Conservation (phyloP, 2,113 vertebrate genomes). For the Crotophaga sulcirostris region DNA sequence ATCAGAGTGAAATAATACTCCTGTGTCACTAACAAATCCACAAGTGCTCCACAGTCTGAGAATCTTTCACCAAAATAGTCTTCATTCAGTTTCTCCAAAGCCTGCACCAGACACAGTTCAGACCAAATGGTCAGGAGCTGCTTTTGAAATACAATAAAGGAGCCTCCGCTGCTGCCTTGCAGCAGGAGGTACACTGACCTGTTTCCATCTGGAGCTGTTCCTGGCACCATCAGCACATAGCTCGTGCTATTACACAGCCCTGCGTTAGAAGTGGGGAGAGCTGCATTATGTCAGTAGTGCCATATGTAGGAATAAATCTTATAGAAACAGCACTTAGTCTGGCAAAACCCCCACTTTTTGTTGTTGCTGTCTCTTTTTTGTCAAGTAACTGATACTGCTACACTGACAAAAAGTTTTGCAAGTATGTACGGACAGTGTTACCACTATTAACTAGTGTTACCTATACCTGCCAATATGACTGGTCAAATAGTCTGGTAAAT, state of each 20-base stretch:
- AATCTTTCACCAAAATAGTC: neutral
- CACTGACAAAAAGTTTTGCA: neutral
- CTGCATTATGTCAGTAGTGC: neutral
- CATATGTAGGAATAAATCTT: neutral
- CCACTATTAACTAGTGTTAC: too few species aligned
- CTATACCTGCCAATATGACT: neutral
- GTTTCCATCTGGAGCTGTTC: neutral
- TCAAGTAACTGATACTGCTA: neutral
- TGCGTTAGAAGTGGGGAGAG: neutral
- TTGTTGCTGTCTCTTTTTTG: neutral
- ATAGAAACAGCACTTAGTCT: neutral
- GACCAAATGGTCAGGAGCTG: neutral
- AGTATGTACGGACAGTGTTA: neutral
- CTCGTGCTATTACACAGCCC: neutral
- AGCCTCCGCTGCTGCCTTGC: neutral
- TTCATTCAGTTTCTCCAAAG: neutral
- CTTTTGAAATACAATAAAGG: neutral
- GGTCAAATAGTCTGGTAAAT: neutral
- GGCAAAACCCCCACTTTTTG: neutral
- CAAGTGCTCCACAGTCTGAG: neutral
- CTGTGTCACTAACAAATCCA: neutral
- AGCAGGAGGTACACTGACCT: neutral
- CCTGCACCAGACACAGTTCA: neutral
- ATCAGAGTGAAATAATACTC: neutral
- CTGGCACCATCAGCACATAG: too few species aligned